Conservation (phyloP, 2,888 invertebrate genomes). For the Trachelus stipa region DNA sequence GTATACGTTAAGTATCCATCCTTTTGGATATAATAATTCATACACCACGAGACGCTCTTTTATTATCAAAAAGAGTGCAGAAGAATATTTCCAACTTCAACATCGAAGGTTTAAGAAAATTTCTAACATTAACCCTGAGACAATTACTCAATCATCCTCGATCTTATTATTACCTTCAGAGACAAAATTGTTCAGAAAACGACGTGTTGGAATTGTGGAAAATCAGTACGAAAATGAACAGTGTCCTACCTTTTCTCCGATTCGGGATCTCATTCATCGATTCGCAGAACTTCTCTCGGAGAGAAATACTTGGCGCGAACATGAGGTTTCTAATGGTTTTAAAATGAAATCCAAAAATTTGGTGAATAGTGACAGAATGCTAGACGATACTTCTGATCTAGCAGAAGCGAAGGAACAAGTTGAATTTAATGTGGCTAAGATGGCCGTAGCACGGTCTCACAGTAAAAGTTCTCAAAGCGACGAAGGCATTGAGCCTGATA, state of each 20-base stretch:
- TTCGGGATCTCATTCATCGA: conserved; percentile 13
- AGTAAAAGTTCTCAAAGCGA: conserved; percentile 59
- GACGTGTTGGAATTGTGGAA: conserved; percentile 39
- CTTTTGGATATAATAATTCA: neutral
- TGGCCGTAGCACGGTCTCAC: conserved; percentile 45
- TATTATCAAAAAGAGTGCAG: neutral
- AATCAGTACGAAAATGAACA: conserved; percentile 30
- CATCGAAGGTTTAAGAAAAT: neutral
- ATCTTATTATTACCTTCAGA: neutral
- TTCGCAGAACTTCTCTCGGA: conserved; percentile 19
- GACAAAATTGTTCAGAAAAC: conserved; percentile 26
- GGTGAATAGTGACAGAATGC: conserved; percentile 15
- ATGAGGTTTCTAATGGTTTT: conserved; percentile 18
- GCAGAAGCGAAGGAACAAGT: conserved; percentile 50
- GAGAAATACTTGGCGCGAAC: neutral
- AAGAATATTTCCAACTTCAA: neutral
- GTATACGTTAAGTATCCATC: neutral
- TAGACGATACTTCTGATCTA: conserved; percentile 27
- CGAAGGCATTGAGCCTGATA: conserved; percentile 60
- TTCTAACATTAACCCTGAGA: neutral
- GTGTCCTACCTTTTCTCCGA: conserved; percentile 6
- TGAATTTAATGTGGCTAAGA: conserved; percentile 50
- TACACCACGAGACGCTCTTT: neutral
- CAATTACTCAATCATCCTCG: neutral
- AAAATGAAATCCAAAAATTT: conserved; percentile 43